Evolutionary conservation across 2,888 invertebrate species (phyloP).

Genomic region (Lepidonotus clava): DNA sequence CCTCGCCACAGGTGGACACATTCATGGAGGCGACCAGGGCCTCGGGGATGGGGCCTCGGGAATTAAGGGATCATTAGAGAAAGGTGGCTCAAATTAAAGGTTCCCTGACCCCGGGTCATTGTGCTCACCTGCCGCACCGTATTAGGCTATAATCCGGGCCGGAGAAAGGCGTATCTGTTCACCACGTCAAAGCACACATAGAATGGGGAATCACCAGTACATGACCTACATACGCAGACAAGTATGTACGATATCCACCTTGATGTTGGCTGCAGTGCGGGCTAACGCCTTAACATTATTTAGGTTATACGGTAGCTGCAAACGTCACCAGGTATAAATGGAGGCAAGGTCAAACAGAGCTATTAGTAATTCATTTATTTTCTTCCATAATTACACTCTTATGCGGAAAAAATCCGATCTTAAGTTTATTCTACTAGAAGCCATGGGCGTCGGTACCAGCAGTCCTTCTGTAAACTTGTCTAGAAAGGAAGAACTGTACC

Average conservation of each 20-base stretch:
- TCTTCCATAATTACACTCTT: too few species aligned
- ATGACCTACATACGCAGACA: background rate
- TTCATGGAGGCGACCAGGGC: background rate
- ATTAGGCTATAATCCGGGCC: background rate
- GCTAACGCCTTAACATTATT: too few species aligned
- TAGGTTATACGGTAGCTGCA: too few species aligned
- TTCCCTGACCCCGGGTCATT: slow-evolving; percentile 23
- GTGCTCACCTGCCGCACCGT: slow-evolving; percentile 10
- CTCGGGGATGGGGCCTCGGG: background rate
- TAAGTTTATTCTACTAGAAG: too few species aligned
- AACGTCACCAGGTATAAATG: too few species aligned
- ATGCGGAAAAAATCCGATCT: too few species aligned
- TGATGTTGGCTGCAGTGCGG: too few species aligned
- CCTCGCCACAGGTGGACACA: slow-evolving; percentile 13
- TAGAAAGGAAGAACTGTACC: background rate
- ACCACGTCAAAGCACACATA: background rate
- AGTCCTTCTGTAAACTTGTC: too few species aligned
- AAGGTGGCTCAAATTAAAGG: slow-evolving; percentile 45
- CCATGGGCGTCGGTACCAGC: too few species aligned
- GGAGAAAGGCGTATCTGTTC: background rate
- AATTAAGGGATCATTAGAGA: slow-evolving; percentile 40
- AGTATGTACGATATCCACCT: too few species aligned
- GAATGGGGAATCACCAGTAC: background rate
- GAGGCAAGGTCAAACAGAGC: too few species aligned
- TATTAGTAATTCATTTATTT: too few species aligned